A percentile compares a stretch with the other conserved stretches of the same genome.
These are phyloP conservation scores for Capreolus pygargus DNA, from an alignment of 2,113 vertebrate species.

Conservation along the genomic window DNA sequence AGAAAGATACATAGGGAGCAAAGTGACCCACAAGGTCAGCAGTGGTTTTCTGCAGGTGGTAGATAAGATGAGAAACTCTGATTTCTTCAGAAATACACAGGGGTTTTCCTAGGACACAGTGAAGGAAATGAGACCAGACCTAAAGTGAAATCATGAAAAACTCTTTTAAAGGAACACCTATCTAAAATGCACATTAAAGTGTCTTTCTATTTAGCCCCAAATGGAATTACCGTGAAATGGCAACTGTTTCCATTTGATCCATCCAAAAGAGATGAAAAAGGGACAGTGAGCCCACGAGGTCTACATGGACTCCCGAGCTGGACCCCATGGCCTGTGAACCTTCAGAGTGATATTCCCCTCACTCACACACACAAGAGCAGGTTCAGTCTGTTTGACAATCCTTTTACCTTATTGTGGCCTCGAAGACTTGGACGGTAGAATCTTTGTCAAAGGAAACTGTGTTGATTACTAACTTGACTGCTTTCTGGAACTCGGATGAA, in stretches of 20 bases:
- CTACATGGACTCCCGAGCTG: neutral
- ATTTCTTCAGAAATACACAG: neutral
- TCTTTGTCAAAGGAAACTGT: constrained; percentile 98
- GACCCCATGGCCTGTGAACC: neutral
- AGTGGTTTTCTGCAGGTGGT: neutral
- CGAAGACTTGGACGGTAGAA: constrained; percentile 98
- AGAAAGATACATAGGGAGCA: neutral
- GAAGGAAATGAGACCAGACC: neutral
- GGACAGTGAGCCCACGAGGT: accelerated
- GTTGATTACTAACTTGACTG: constrained; percentile 95
- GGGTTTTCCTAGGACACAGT: neutral
- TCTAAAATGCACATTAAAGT: neutral
- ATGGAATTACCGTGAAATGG: neutral
- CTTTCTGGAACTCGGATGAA: constrained; percentile 94
- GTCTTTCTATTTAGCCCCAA: neutral
- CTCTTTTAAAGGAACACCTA: neutral
- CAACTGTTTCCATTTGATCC: neutral
- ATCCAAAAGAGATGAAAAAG: neutral
- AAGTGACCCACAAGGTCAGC: neutral
- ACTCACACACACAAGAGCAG: neutral
- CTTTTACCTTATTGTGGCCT: constrained; percentile 95
- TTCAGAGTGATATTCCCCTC: neutral
- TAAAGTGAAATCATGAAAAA: neutral
- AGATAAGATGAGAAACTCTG: neutral
- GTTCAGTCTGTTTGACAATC: neutral